Percentiles rank a stretch among this genome's conserved stretches.
Conservation (phyloP, 2,113 vertebrate species). For the Platichthys stellatus region DNA sequence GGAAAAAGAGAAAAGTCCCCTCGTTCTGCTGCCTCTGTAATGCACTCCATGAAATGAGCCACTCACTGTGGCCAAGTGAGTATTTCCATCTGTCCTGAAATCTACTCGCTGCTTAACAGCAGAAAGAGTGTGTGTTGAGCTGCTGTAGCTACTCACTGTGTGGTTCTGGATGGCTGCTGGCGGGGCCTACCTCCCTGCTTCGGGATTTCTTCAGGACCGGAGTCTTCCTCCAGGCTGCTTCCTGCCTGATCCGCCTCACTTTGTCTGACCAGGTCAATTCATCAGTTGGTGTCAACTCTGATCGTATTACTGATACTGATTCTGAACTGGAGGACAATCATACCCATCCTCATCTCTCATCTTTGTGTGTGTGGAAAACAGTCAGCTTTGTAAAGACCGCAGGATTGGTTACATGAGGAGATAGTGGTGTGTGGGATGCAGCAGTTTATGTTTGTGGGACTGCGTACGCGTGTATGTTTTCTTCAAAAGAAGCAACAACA, state of each 20-base stretch:
- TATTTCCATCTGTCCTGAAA: conserved; percentile 39
- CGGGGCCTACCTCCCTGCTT: not conserved
- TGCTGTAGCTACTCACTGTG: conserved; percentile 17
- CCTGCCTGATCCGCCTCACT: not conserved
- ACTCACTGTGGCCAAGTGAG: conserved; percentile 23
- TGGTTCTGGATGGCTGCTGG: not conserved
- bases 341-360: not conserved
- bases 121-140: not conserved
- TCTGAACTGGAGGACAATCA: not conserved
- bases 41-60: conserved; percentile 55
- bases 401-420: conserved; percentile 21
- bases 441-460: not conserved
- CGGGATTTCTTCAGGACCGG: no score
- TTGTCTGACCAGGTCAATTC: not conserved
- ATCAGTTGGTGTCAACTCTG: not conserved
- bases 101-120: not conserved
- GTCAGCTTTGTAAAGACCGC: not conserved
- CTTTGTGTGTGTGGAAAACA: conserved; percentile 2
- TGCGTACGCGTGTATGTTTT: conserved; percentile 4
- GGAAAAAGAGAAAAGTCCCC: conserved; percentile 35
- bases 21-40: conserved; percentile 15
- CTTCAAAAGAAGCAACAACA: not conserved
- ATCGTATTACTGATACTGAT: not conserved
- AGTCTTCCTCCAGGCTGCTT: not conserved
- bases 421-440: conserved; percentile 14